Percentiles rank a stretch among this genome's conserved stretches.
Evolutionary conservation across 1,140 invertebrate genomes (phyloP).

Genomic region (Zeugodacus cucurbitae): DNA sequence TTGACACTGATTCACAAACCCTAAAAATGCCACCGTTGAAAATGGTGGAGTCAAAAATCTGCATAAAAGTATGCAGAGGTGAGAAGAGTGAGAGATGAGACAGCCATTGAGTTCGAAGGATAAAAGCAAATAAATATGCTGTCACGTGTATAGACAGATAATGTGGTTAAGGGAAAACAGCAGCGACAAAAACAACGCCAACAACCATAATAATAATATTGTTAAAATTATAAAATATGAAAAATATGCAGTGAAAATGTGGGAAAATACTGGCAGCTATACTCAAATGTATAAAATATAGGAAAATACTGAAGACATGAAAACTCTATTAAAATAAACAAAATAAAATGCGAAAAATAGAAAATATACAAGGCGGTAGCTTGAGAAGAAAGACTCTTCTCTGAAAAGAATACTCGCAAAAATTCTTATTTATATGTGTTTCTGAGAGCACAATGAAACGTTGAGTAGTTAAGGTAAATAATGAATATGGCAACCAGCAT

Average conservation of each 20-base stretch:
- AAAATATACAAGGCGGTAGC: too few relatives aligned
- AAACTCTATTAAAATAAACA: not conserved
- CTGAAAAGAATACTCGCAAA: too few relatives aligned
- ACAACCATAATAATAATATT: not conserved
- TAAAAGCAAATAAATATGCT: too few relatives aligned
- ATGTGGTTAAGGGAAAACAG: too few relatives aligned
- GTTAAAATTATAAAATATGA: slow-evolving; percentile 5
- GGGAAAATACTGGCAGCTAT: not conserved
- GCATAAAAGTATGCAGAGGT: not conserved
- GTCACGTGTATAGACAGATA: too few relatives aligned
- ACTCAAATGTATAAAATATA: not conserved
- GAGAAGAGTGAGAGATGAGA: not conserved
- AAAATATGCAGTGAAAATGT: not conserved
- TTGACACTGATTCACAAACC: not conserved
- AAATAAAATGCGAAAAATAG: not conserved
- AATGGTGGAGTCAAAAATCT: not conserved
- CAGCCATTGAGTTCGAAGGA: too few relatives aligned
- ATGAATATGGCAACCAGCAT: too few relatives aligned
- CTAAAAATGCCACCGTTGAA: not conserved
- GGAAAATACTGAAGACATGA: not conserved
- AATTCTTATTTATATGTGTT: too few relatives aligned
- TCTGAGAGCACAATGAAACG: too few relatives aligned
- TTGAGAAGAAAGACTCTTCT: too few relatives aligned
- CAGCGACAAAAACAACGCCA: not conserved
- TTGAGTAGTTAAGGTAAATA: too few relatives aligned